Evolutionary conservation across 2,113 vertebrate genomes (phyloP).

Genomic region (Alligator mississippiensis): DNA sequence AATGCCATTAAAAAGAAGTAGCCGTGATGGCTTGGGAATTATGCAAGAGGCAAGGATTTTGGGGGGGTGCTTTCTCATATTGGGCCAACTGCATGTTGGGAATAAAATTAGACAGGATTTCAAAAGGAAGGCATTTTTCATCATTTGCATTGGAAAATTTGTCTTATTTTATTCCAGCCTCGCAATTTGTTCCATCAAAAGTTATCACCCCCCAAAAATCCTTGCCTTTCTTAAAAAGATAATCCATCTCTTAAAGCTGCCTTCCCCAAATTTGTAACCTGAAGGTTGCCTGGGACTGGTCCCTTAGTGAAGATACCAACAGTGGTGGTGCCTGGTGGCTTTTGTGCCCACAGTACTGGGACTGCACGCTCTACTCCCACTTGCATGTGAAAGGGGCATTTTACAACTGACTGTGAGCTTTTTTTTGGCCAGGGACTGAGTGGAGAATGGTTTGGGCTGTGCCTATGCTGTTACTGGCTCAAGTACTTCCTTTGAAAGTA

Average conservation of each 20-base stretch:
- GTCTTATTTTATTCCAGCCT: no score
- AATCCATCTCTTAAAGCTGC: no score
- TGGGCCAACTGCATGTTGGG: no score
- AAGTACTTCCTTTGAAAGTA: not conserved
- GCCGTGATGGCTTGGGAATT: no score
- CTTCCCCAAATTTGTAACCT: fast-evolving
- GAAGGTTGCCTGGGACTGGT: not conserved
- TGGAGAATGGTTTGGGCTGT: not conserved
- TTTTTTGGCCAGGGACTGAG: not conserved
- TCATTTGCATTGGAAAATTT: no score
- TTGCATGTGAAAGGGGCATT: no score
- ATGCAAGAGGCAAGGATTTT: no score
- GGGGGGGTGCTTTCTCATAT: no score
- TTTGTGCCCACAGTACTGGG: not conserved
- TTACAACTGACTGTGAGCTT: not conserved
- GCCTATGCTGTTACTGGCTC: not conserved
- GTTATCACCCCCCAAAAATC: no score
- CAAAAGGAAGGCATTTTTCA: no score
- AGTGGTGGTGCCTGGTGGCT: not conserved
- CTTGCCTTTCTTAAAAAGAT: not conserved
- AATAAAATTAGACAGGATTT: no score
- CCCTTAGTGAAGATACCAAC: not conserved
- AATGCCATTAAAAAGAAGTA: not conserved
- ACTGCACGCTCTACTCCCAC: fast-evolving
- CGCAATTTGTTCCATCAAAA: no score